These are phyloP conservation scores for Laterallus jamaicensis DNA, from an alignment of 2,113 vertebrate species.

Conservation along the genomic window DNA sequence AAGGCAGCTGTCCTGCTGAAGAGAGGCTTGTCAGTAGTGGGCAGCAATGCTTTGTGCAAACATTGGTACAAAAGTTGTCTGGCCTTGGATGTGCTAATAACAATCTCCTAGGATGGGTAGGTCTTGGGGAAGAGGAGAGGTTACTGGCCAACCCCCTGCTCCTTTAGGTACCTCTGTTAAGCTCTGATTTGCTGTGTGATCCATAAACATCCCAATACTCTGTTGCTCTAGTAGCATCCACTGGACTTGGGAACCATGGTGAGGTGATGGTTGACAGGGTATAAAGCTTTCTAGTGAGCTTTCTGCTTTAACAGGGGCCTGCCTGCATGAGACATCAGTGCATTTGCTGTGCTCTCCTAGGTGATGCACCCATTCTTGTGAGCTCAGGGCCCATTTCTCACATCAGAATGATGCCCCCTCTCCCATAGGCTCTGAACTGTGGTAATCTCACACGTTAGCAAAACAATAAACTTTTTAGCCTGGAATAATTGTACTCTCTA, in stretches of 20 bases:
- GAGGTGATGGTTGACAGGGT: neutral
- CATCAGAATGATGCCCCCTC: fast-evolving
- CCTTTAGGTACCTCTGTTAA: too few relatives aligned
- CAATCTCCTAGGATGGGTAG: neutral
- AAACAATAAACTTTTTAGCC: constrained; percentile 37
- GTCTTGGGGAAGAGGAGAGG: neutral
- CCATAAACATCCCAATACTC: neutral
- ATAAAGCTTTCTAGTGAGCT: neutral
- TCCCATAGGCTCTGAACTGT: neutral
- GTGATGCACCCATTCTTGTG: neutral
- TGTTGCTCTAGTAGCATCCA: fast-evolving
- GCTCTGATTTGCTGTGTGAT: neutral
- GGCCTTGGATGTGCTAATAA: neutral
- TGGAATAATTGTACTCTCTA: constrained; percentile 62
- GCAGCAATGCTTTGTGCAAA: neutral
- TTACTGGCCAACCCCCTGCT: neutral
- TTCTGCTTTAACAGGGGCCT: fast-evolving
- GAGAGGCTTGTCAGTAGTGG: neutral
- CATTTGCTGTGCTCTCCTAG: neutral
- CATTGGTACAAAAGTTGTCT: neutral
- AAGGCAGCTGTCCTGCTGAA: neutral
- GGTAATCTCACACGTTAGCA: neutral
- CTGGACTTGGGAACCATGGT: fast-evolving
- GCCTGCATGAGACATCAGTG: neutral
- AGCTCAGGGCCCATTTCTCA: neutral